phyloP scores from a whole-genome alignment of 2,888 invertebrate species.

The Hoplodrina blanda region DNA sequence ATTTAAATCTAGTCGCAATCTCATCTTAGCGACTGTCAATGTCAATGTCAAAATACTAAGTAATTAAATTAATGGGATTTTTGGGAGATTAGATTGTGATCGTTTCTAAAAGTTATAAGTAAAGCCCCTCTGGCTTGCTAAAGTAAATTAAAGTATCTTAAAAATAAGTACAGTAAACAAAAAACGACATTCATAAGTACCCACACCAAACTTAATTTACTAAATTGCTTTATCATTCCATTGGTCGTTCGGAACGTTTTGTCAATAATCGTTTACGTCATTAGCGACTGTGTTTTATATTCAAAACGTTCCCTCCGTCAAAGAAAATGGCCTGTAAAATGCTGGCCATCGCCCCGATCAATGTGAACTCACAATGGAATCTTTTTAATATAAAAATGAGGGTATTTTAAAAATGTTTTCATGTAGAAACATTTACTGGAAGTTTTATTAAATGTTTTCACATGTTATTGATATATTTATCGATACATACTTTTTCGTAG shows the following conservation, averaged over 20 bases:
- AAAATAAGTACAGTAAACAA: not conserved
- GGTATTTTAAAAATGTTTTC: constrained; percentile 43
- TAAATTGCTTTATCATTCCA: constrained; percentile 56
- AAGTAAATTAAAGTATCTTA: too few relatives aligned
- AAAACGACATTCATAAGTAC: not conserved
- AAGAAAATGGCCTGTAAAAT: constrained; percentile 69
- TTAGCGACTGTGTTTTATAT: constrained; percentile 77
- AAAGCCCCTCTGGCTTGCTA: too few relatives aligned
- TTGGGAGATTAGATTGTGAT: too few relatives aligned
- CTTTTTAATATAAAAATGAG: constrained; percentile 48
- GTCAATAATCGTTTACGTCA: constrained; percentile 78
- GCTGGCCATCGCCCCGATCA: constrained; percentile 60
- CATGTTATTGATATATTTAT: constrained; percentile 11
- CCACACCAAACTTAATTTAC: constrained; percentile 34
- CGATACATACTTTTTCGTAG: constrained; percentile 18
- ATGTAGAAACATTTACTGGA: constrained; percentile 21
- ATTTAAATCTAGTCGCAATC: too few relatives aligned
- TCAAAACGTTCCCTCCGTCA: constrained; percentile 67
- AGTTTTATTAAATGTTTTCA: constrained; percentile 40
- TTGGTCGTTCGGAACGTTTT: constrained; percentile 63
- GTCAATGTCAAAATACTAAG: too few relatives aligned
- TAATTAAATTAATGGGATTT: too few relatives aligned
- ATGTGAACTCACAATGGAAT: constrained; percentile 55
- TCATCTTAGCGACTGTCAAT: too few relatives aligned
- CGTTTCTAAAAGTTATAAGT: too few relatives aligned